Evolutionary conservation across 2,888 invertebrate species (phyloP).

Genomic region (Acleris emargana): DNA sequence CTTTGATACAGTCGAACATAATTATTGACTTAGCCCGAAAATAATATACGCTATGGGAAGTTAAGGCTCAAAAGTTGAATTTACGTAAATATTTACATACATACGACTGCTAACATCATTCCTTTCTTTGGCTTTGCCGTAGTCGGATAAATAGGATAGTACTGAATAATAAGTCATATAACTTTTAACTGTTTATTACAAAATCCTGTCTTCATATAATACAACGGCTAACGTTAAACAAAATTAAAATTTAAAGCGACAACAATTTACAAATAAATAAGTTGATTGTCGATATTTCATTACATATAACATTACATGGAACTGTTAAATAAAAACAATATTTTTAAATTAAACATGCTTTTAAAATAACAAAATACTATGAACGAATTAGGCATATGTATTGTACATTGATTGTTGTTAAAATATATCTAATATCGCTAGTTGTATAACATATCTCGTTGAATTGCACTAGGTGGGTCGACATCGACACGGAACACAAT

Average conservation of each 20-base stretch:
- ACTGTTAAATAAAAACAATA: conserved; percentile 24
- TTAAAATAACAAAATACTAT: conserved; percentile 22
- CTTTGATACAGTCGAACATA: no score
- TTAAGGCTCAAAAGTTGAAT: no score
- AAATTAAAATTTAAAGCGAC: conserved; percentile 16
- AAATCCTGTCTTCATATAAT: conserved; percentile 19
- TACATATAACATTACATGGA: conserved; percentile 19
- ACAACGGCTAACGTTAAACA: conserved; percentile 21
- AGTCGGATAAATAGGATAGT: background rate
- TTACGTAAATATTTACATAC: no score
- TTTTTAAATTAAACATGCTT: conserved; percentile 3
- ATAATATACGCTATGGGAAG: no score
- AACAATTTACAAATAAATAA: conserved; percentile 31
- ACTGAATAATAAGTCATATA: background rate
- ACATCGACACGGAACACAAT: conserved; percentile 38
- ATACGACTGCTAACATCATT: no score
- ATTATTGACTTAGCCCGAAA: no score
- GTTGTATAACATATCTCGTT: conserved; percentile 21
- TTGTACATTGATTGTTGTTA: conserved; percentile 15
- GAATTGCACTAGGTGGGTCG: conserved; percentile 61
- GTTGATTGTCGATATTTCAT: conserved; percentile 26
- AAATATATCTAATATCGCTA: conserved; percentile 5
- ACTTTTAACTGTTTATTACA: conserved; percentile 26
- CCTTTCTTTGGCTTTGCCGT: background rate
- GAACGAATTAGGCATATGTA: conserved; percentile 13